Percentiles rank a stretch among this genome's conserved stretches.
These are phyloP conservation scores for Ophion ellenae DNA, from an alignment of 2,888 invertebrate genomes.

Conservation along the genomic window DNA sequence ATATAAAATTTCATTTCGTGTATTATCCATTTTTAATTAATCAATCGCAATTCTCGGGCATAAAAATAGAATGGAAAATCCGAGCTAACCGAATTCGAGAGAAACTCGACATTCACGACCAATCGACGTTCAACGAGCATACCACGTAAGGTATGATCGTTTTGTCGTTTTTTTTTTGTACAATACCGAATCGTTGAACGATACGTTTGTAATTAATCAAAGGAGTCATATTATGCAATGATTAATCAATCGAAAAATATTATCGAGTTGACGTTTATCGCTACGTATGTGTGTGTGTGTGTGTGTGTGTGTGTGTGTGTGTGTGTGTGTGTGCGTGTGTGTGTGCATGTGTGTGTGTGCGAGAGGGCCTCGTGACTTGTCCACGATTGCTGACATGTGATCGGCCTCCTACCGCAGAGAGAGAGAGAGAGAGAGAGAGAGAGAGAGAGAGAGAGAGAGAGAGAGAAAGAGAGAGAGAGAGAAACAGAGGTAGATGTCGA, in stretches of 20 bases:
- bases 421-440: neutral
- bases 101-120: neutral
- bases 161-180: neutral
- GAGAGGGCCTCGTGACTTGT: constrained; percentile 57
- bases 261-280: neutral
- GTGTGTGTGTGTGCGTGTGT: neutral
- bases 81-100: neutral
- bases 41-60: neutral
- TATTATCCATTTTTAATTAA: neutral
- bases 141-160: neutral
- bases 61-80: neutral
- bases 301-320: neutral
- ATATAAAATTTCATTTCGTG: neutral
- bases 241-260: constrained; percentile 33
- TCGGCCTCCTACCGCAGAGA: constrained; percentile 17
- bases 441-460: constrained; percentile 13
- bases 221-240: neutral
- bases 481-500: constrained; percentile 47
- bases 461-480: constrained; percentile 27
- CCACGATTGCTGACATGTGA: constrained; percentile 57
- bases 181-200: neutral
- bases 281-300: neutral
- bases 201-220: constrained; percentile 13
- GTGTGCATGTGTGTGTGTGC: neutral
- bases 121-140: neutral